A percentile compares a stretch with the other conserved stretches of the same genome.
phyloP scores from a whole-genome alignment of 2,888 invertebrate species.

The Lypha dubia region DNA sequence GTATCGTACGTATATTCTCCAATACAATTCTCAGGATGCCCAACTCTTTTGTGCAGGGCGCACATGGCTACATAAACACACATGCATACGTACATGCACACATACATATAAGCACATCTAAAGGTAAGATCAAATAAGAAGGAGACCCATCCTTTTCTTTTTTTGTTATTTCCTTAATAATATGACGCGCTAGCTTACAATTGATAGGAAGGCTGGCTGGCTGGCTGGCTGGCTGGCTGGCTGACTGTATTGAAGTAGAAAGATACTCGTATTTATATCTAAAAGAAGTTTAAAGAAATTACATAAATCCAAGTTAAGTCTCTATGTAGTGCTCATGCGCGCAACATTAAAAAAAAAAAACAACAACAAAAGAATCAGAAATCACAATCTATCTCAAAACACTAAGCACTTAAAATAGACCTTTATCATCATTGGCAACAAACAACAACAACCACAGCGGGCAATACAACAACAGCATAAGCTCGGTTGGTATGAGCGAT shows the following conservation, averaged over 20 bases:
- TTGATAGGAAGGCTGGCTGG: conserved; percentile 49
- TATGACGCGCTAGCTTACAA: conserved; percentile 48
- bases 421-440: conserved; percentile 58
- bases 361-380: conserved; percentile 56
- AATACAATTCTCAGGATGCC: conserved; percentile 1
- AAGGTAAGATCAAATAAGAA: conserved; percentile 47
- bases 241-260: conserved; percentile 30
- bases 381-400: conserved; percentile 69
- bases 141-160: conserved; percentile 56
- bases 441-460: conserved; percentile 10
- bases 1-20: conserved; percentile 6
- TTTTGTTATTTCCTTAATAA: conserved; percentile 58
- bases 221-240: background rate
- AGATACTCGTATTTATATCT: conserved; percentile 17
- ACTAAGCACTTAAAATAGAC: conserved; percentile 71
- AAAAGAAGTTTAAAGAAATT: conserved; percentile 50
- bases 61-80: background rate
- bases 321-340: conserved; percentile 48
- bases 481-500: background rate
- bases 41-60: conserved; percentile 15
- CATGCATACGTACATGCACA: background rate
- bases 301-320: conserved; percentile 46
- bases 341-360: conserved; percentile 34
- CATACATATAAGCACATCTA: conserved; percentile 2
- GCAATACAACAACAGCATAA: conserved; percentile 27